Base-by-base conservation (phyloP, 2,888 invertebrate species). In the Lepidocyrtoides sp. region DNA sequence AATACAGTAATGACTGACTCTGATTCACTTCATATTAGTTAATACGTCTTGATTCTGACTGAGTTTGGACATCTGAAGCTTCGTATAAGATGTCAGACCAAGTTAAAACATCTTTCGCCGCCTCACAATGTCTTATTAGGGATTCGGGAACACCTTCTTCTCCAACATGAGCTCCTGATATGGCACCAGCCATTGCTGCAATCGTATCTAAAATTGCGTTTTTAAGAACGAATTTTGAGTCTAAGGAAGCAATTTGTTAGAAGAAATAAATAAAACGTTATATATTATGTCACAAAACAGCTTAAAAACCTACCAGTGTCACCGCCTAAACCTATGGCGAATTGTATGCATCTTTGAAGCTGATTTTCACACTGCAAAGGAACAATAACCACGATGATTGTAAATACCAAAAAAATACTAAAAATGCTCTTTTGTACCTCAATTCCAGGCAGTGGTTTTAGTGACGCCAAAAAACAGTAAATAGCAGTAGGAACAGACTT, bases 401-500 rank as follows among this genome's bases (percentile, higher is more conserved):
- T 5, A 60, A 3, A 60, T 26, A 41, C 5, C 10, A 41, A 41
- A 41, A 41, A 41, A 10, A 41, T 36, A 36, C 7, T n/a, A n/a
- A n/a, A n/a, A n/a, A n/a, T n/a, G n/a, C n/a, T n/a, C n/a, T n/a
- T n/a, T n/a, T n/a, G n/a, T 66, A 96, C 96, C 94, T 96, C 94
- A 69, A 96, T 95, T 44, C 95, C 95, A 2, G 95, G 95, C 89
- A 96, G 96, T 63, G 96, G 95, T 60, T 95, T 95, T 89, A 95
- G 95, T 4, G 96, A 96, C 93, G 95, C 95, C 36, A 97, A 95
- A 94, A 97, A 97, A 94, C 97, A 96, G 95, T 96, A 97, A 92
- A 97, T 96, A 20, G 97, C 97, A 26, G 97, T 97, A 2, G 97
- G 97, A 8, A 97, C 97, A 0, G 97, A 97, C 92, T 96, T 96